Evolutionary conservation across 1,140 invertebrate species (phyloP), one percentile per base, ranked within the genome.

Genomic region (Cepaea nemoralis): DNA sequence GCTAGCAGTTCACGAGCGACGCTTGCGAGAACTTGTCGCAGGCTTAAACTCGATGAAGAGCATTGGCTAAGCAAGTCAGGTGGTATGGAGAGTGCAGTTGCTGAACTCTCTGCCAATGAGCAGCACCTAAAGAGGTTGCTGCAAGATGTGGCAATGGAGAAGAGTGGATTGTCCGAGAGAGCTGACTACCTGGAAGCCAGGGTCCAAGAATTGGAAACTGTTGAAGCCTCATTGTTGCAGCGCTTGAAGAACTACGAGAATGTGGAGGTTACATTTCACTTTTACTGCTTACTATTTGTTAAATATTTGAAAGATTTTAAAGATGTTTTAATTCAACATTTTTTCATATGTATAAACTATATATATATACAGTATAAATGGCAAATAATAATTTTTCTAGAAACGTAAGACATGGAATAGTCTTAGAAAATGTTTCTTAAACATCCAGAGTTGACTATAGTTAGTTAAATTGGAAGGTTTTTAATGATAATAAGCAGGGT

Each of bases 41-140:
- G 87, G 59, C 86, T 88, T 42, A 88, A 88, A 83, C 84, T 89
- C 1, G 87, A 90, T 76, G 89, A 88, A 50, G 87, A 87, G 55
- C 84, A 87, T 33, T 86, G 86, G 85, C 76, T 87, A 3, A 87
- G 85, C 74, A 88, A 87, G 50, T 88, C 87, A 27, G 85, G 85
- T 24, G 87, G 86, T 55, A 82, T 89, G 35, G 87, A 86, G 33
- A 80, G 73, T 33, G 86, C 87, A 45, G 83, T 90, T n/a, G 86
- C 87, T 67, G 87, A 89, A 75, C 82, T 90, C 50, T 85, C 85
- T 19, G 83, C 84, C 8, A 87, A 85, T 1, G 88, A 88, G 73
- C 74, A 81, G 63, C 85, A 86, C 22, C 77, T 90, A 40, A 88
- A 85, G 80, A 83, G 86, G 27, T 85, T 84, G 59, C 74, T 90